Evolutionary conservation across 2,113 vertebrate species (phyloP).

Genomic region (Cairina moschata): DNA sequence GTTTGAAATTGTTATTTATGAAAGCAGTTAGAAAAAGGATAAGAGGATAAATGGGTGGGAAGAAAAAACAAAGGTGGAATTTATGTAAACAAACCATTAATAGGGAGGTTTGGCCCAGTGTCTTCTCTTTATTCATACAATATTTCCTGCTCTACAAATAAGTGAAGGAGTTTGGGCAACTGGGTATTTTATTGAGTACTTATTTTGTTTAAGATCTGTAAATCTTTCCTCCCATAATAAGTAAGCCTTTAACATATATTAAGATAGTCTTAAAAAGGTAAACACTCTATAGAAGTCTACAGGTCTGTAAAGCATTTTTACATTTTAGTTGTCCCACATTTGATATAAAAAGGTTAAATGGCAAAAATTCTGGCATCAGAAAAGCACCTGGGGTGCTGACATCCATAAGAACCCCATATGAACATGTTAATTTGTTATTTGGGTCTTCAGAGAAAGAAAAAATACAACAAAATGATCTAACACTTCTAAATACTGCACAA

Average conservation of each 20-base stretch:
- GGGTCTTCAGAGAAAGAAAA: neutral
- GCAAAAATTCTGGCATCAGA: neutral
- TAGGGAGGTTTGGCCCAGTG: neutral
- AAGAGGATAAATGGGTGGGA: neutral
- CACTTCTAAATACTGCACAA: neutral
- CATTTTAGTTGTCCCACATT: neutral
- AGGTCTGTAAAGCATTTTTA: neutral
- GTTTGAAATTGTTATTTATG: neutral
- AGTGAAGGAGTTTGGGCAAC: neutral
- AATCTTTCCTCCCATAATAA: neutral
- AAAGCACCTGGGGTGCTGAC: neutral
- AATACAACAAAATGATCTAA: neutral
- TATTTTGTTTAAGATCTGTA: neutral
- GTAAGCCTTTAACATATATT: neutral
- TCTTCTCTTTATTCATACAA: neutral
- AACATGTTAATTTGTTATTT: neutral
- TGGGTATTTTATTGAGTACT: neutral
- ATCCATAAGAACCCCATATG: neutral
- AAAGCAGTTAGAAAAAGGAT: neutral
- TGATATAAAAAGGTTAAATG: conserved; percentile 35
- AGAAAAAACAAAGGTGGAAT: neutral
- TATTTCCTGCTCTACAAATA: neutral
- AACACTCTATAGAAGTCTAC: neutral
- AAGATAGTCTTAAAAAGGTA: conserved; percentile 28
- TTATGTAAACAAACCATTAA: neutral